Evolutionary conservation across 2,888 invertebrate genomes (phyloP).

Genomic region (Biston betularia): DNA sequence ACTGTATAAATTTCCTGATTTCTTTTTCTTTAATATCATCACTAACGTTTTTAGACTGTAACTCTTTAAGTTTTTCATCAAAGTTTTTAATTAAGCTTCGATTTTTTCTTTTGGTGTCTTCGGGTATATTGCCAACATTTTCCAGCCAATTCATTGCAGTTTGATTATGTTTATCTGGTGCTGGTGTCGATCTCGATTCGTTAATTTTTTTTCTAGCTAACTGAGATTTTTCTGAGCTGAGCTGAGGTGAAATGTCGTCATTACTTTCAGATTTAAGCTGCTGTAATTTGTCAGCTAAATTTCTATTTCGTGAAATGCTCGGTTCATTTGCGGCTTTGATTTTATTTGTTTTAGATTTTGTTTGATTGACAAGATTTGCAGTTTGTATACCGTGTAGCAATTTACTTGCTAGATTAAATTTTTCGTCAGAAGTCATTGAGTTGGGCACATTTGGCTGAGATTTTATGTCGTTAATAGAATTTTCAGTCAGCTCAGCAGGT

Average conservation of each 20-base stretch:
- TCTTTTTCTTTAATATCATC: slow-evolving; percentile 15
- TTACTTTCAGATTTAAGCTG: neutral
- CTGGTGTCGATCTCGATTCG: neutral
- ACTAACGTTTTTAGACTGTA: slow-evolving; percentile 13
- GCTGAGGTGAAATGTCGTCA: too few relatives aligned
- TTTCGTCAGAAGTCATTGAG: neutral
- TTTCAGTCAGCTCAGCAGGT: neutral
- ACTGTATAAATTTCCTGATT: slow-evolving; percentile 18
- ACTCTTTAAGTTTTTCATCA: slow-evolving; percentile 9
- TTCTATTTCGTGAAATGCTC: neutral
- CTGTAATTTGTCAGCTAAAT: neutral
- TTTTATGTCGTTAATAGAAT: neutral
- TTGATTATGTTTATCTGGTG: neutral
- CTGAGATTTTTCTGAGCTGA: neutral
- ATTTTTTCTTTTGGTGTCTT: slow-evolving; percentile 13
- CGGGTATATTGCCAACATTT: slow-evolving; percentile 7
- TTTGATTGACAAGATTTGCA: neutral
- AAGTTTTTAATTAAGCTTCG: slow-evolving; percentile 14
- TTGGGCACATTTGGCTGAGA: neutral
- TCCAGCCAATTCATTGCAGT: slow-evolving; percentile 21
- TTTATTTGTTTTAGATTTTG: neutral
- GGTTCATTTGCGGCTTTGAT: neutral
- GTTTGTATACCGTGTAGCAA: neutral
- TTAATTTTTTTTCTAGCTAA: neutral
- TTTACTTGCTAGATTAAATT: neutral